Percentiles rank a stretch among this genome's conserved stretches.
Conservation (phyloP, 1,140 invertebrate species). For the Drosophila pseudoobscura region DNA sequence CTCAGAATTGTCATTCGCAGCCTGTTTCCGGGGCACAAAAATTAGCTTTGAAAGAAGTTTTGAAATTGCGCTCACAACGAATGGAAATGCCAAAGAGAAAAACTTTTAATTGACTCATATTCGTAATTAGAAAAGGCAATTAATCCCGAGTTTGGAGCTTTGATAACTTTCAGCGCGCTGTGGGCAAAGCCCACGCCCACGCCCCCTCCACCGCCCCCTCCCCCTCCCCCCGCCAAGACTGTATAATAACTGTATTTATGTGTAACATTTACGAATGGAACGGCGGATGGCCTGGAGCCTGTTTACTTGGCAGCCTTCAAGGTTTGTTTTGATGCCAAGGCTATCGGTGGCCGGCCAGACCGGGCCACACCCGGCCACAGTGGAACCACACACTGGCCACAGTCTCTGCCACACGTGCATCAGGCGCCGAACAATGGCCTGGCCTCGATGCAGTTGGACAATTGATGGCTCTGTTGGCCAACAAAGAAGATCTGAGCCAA, state of each 20-base stretch:
- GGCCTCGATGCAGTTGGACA: slow-evolving; percentile 42
- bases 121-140: slow-evolving; percentile 68
- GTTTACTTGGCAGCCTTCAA: neutral
- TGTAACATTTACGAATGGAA: too few relatives aligned
- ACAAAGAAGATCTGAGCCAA: slow-evolving; percentile 54
- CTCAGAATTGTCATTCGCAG: neutral
- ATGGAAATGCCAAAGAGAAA: slow-evolving; percentile 30
- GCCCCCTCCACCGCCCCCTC: too few relatives aligned
- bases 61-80: slow-evolving; percentile 24
- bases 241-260: too few relatives aligned
- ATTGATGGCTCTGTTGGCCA: slow-evolving; percentile 62
- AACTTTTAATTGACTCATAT: slow-evolving; percentile 68
- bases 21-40: neutral
- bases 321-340: slow-evolving; percentile 61
- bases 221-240: too few relatives aligned
- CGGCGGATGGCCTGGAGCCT: too few relatives aligned
- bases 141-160: slow-evolving; percentile 47
- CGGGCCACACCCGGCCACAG: slow-evolving; percentile 58
- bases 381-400: slow-evolving; percentile 2
- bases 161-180: slow-evolving; percentile 20
- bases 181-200: too few relatives aligned
- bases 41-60: slow-evolving; percentile 15
- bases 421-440: slow-evolving; percentile 48
- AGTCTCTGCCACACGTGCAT: slow-evolving; percentile 31
- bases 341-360: slow-evolving; percentile 62